phyloP scores from a whole-genome alignment of 2,888 invertebrate species.

The Hemicrepidius hirtus region DNA sequence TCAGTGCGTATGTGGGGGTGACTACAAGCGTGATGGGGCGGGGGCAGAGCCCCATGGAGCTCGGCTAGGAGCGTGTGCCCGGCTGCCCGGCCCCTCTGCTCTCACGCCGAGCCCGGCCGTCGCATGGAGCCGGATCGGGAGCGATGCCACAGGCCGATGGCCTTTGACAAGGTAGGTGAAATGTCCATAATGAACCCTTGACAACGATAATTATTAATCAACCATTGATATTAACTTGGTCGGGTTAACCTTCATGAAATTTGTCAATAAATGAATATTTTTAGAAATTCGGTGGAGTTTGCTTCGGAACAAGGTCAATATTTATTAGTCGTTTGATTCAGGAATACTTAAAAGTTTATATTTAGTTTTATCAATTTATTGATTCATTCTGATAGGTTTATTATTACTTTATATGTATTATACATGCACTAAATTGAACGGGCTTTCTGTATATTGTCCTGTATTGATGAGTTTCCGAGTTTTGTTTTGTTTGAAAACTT shows the following conservation, averaged over 20 bases:
- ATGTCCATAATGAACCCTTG: not conserved
- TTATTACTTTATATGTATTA: too few species aligned
- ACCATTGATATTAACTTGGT: slow-evolving; percentile 6
- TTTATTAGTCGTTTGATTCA: too few species aligned
- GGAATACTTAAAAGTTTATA: too few species aligned
- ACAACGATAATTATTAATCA: slow-evolving; percentile 16
- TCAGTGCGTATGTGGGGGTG: slow-evolving; percentile 82
- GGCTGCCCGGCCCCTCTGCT: slow-evolving; percentile 79
- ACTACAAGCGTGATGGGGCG: slow-evolving; percentile 90
- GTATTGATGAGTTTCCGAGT: too few species aligned
- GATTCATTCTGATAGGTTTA: too few species aligned
- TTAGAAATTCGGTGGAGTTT: slow-evolving; percentile 1
- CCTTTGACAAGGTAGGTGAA: slow-evolving; percentile 81
- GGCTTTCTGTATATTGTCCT: too few species aligned
- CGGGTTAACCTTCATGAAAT: not conserved
- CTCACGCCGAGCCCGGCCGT: slow-evolving; percentile 62
- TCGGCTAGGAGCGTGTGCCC: slow-evolving; percentile 87
- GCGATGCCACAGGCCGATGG: slow-evolving; percentile 78
- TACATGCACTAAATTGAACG: too few species aligned
- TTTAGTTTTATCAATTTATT: too few species aligned
- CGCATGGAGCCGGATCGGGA: slow-evolving; percentile 69
- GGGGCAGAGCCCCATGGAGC: slow-evolving; percentile 87
- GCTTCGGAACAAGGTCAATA: not conserved
- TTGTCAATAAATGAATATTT: slow-evolving; percentile 10
- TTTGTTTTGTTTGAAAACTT: too few species aligned